These are phyloP conservation scores for Antrozous pallidus DNA, from an alignment of 2,797 vertebrate genomes.

Conservation along the genomic window DNA sequence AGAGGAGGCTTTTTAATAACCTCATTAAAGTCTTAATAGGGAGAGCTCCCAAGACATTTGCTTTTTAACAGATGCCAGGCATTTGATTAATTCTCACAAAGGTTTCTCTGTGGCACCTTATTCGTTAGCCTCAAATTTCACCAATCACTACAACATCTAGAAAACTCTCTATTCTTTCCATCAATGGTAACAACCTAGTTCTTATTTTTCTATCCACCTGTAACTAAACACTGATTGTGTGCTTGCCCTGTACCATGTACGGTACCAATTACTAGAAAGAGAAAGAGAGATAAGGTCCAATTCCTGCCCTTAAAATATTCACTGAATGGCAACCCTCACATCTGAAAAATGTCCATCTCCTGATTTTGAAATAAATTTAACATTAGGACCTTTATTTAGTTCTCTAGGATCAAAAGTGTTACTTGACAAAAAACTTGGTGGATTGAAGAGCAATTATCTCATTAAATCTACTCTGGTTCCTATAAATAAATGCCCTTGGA, in stretches of 20 bases:
- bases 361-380: conserved; percentile 43
- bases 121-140: background rate
- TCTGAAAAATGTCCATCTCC: background rate
- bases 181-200: background rate
- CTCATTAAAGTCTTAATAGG: background rate
- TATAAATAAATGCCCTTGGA: conserved; percentile 58
- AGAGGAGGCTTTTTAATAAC: background rate
- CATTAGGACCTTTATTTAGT: background rate
- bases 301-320: background rate
- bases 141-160: background rate
- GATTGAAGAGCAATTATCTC: conserved; percentile 7
- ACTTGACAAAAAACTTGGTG: conserved; percentile 45
- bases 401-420: conserved; percentile 15
- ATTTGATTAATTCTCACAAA: background rate
- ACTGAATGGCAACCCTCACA: background rate
- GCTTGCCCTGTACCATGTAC: background rate
- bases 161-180: background rate
- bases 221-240: background rate
- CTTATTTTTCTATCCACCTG: background rate
- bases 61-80: background rate
- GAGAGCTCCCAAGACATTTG: background rate
- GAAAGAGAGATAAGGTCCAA: background rate
- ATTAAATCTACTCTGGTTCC: conserved; percentile 43
- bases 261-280: background rate
- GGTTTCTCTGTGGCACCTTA: background rate